Evolutionary conservation across 2,888 invertebrate species (phyloP), one percentile per base, ranked within the genome.

Genomic region (Hipparchia semele): DNA sequence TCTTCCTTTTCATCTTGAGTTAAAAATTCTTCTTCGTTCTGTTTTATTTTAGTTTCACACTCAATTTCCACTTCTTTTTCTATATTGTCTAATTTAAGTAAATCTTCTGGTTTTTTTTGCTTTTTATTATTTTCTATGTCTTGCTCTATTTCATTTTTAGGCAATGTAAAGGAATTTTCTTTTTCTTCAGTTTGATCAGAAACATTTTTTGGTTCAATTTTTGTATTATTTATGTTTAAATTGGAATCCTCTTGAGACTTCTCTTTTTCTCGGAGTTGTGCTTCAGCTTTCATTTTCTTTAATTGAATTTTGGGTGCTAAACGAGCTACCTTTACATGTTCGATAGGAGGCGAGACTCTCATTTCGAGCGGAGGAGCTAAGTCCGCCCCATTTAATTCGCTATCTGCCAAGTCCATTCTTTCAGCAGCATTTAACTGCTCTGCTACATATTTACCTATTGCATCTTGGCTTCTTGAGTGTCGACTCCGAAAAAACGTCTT

Each of bases 401-500:
- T 85, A 71, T 93, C 92, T 53, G 86, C 82, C 75, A 88, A 84
- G 76, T 92, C 92, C 86, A 92, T 90, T 81, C 90, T 86, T 80
- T 92, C 93, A 9, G 90, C 91, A 23, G 90, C 91, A 79, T 91
- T 94, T 51, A 94, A 80, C 79, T 94, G 94, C 76, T 94, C 94
- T 23, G 94, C 93, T 6, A 94, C 93, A 83, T 94, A 94, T 81
- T 94, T 94, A 71, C 92, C 94, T 73, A 94, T 94, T 58, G 93
- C 94, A 81, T 94, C 94, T 84, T 94, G 94, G 80, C 94, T 94
- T 84, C 94, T 90, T 73, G 94, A 94, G 80, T 94, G 94, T 79
- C 94, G 86, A 79, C 94, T 94, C 75, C 94, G 91, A 93, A 94
- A 94, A 94, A 94, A 94, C 62, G 94, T 94, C 86, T 94, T 94